A percentile compares a stretch with the other conserved stretches of the same genome.
Evolutionary conservation across 1,140 invertebrate species (phyloP).

Genomic region (Gonioctena quinquepunctata): DNA sequence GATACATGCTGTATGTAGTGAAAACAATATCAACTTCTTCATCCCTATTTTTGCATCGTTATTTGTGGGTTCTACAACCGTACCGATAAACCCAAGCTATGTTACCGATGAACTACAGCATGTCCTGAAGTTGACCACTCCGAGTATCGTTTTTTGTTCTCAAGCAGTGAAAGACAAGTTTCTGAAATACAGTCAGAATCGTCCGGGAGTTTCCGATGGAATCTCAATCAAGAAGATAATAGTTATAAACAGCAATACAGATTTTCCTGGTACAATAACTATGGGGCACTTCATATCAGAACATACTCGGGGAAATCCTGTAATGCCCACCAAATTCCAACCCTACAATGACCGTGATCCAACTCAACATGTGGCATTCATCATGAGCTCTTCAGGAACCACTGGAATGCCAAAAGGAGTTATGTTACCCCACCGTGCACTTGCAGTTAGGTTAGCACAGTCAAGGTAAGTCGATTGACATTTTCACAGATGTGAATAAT

Average conservation of each 20-base stretch:
- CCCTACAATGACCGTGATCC: neutral
- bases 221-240: constrained; percentile 22
- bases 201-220: too few relatives aligned
- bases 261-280: neutral
- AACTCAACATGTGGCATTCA: constrained; percentile 35
- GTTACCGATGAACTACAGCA: constrained; percentile 59
- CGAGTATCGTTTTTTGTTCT: constrained; percentile 57
- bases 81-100: constrained; percentile 63
- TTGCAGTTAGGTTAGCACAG: constrained; percentile 4
- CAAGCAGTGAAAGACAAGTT: constrained; percentile 23
- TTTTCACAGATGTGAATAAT: too few relatives aligned
- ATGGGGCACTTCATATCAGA: neutral
- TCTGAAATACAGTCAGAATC: constrained; percentile 21
- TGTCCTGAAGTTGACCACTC: constrained; percentile 58
- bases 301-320: neutral
- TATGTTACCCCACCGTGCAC: constrained; percentile 66
- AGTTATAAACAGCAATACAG: neutral
- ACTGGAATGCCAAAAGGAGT: constrained; percentile 78
- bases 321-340: neutral
- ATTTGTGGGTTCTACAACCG: constrained; percentile 60
- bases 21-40: constrained; percentile 62
- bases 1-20: constrained; percentile 61
- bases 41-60: constrained; percentile 57
- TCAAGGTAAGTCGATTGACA: constrained; percentile 3
- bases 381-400: constrained; percentile 66